Conservation (phyloP, 1,140 invertebrate genomes). For the Reticulitermes speratus region DNA sequence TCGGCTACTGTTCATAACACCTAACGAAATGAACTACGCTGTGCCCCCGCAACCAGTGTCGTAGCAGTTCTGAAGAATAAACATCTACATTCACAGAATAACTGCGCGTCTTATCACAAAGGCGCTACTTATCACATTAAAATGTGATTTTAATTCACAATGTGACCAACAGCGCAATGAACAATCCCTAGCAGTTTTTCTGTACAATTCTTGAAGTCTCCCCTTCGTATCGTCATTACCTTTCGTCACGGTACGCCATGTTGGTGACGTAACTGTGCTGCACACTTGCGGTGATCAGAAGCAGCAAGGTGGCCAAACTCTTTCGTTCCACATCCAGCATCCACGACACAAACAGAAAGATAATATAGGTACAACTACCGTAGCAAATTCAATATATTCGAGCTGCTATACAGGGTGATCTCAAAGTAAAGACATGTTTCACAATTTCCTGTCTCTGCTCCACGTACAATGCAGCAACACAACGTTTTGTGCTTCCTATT, state of each 20-base stretch:
- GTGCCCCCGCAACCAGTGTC: too few relatives aligned
- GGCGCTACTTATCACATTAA: too few relatives aligned
- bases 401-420: background rate
- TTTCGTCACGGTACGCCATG: background rate
- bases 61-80: too few relatives aligned
- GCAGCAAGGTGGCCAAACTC: background rate
- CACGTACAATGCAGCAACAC: too few relatives aligned
- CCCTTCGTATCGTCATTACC: background rate
- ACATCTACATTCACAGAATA: too few relatives aligned
- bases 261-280: background rate
- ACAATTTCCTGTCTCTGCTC: too few relatives aligned
- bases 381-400: background rate
- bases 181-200: background rate
- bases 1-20: too few relatives aligned
- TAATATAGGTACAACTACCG: background rate
- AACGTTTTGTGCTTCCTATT: too few relatives aligned
- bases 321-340: background rate
- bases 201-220: background rate
- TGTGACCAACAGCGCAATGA: background rate
- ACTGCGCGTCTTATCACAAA: too few relatives aligned
- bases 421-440: too few relatives aligned
- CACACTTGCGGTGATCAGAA: background rate
- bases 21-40: too few relatives aligned
- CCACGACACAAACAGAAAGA: background rate
- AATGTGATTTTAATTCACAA: too few relatives aligned